Evolutionary conservation across 2,113 vertebrate genomes (phyloP), one percentile per base, ranked within the genome.

Genomic region (Cheirogaleus medius): DNA sequence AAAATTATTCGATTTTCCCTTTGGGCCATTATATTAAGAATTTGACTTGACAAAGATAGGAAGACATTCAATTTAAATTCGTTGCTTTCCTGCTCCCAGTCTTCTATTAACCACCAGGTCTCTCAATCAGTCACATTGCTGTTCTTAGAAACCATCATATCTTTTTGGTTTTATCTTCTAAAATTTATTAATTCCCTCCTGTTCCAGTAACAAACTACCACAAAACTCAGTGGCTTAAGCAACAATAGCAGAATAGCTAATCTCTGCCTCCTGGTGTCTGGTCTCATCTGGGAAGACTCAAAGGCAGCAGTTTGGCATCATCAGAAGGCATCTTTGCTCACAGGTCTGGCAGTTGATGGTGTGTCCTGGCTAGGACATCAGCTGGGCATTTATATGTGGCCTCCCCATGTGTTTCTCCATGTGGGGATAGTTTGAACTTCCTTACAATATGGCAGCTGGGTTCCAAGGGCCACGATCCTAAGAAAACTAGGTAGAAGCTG

Each of bases 141-240:
- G 11, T 74, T 85, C 78, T 86, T 15, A 90, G 88, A 64, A 95
- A 39, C 17, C 32, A 87, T 78, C 49, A 91, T 32, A 29, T 83
- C 15, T 23, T 87, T 95, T 78, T n/a, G 21, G 94, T 34, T 93
- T 77, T 73, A n/a, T 60, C 49, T 81, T 76, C 52, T 52, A 58
- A 54, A 54, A 81, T 69, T 60, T 90, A 60, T 56, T 8, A 39
- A 0, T 21, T 95, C 68, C 17, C 20, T 78, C 15, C 10, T 96
- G 3, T 18, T 83, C 32, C 3, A 74, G 39, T 60, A 83, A 52
- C 18, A 93, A 81, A 76, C 87, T 78, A 93, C 95, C 83, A 42
- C 66, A 17, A 93, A 96, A 97, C 90, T 94, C 95, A 95, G 9
- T 85, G 29, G 15, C 37, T 77, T 90, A 52, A 84, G 39, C 21